Evolutionary conservation across 2,888 invertebrate species (phyloP).

Genomic region (Sacculina carcini): DNA sequence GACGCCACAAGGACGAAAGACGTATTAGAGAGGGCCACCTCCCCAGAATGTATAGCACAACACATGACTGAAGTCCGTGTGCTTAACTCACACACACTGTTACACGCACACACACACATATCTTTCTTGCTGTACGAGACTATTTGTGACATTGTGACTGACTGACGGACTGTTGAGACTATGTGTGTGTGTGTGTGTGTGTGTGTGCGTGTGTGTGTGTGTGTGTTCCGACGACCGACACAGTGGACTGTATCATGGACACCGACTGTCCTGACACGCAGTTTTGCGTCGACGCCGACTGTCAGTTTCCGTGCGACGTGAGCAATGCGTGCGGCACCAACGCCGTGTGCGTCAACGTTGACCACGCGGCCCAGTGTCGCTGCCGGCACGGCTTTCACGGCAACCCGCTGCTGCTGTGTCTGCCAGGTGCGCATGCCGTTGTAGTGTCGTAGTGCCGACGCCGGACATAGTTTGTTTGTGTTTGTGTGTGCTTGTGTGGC

Average conservation of each 20-base stretch:
- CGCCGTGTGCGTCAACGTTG: constrained; percentile 36
- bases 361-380: constrained; percentile 46
- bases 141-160: too few species aligned
- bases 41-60: too few species aligned
- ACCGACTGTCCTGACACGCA: constrained; percentile 57
- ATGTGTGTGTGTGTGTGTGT: constrained; percentile 40
- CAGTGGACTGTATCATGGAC: constrained; percentile 49
- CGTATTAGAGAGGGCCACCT: too few species aligned
- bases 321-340: constrained; percentile 47
- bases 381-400: constrained; percentile 16
- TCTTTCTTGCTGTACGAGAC: too few species aligned
- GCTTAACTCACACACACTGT: too few species aligned
- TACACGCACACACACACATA: too few species aligned
- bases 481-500: too few species aligned
- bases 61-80: too few species aligned
- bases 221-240: constrained; percentile 47
- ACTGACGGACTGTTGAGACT: too few species aligned
- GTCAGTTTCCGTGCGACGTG: constrained; percentile 12
- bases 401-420: constrained; percentile 16
- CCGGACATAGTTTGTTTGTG: too few species aligned
- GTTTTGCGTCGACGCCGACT: constrained; percentile 42
- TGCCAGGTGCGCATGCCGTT: constrained; percentile 8
- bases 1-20: too few species aligned
- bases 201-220: constrained; percentile 43
- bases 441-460: neutral